Base-by-base conservation (phyloP, 2,888 invertebrate species). In the Nebria brevicollis region DNA sequence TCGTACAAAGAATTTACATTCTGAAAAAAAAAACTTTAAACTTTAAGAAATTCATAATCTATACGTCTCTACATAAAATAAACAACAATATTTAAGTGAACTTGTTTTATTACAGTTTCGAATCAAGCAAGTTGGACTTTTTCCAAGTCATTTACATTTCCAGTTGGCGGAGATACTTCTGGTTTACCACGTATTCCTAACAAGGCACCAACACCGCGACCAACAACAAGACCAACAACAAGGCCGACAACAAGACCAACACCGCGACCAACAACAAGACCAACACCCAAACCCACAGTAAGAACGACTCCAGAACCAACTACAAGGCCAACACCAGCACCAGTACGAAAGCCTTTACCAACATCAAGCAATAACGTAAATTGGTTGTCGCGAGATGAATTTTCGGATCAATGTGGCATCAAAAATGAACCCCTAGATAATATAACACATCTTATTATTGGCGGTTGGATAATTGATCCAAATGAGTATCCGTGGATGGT, bases 401-500 rank as follows among this genome's bases (percentile, higher is more conserved):
- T 13, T 41, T 26, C 43, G 4, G 42, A 41, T 41, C 34, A 73
- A 41, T 73, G 73, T 43, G 73, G 73, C 20, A 20, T 41, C 20
- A 15, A 41, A n/a, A 41, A 26, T 41, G 13, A 72, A 34, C 10
- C 41, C 1, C 4, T 5, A 1, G 41, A 15, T 34, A 41, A 15
- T 41, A 13, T 11, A 5, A 73, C 73, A 34, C 42, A 10, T 73
- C 15, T 41, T 11, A 41, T 73, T n/a, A 73, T 73, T 73, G 73
- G 73, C n/a, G 73, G 73, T 13, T 42, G 34, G 26, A 11, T 10
- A 6, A 13, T 73, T 2, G n/a, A 15, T 13, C 34, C 26, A 34
- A 41, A 41, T 11, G 73, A 73, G 43, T 73, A 73, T 41, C 73
- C 73, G 13, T 73, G 73, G 73, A 26, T 73, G 15, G 73, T 73